phyloP scores from a whole-genome alignment of 2,113 vertebrate species.

The Puma concolor region DNA sequence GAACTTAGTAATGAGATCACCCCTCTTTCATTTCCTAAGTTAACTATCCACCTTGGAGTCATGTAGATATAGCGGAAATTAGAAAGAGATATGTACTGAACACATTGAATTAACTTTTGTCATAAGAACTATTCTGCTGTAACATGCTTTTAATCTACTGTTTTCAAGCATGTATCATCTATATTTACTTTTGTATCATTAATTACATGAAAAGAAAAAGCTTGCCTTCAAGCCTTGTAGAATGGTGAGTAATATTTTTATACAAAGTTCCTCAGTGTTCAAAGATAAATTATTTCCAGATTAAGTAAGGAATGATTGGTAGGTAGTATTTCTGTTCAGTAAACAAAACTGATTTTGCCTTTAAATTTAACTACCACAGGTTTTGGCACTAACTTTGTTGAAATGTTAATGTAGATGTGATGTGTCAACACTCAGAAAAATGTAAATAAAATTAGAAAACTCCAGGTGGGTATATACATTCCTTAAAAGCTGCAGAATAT shows the following conservation, averaged over 20 bases:
- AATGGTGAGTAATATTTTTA: constrained; percentile 64
- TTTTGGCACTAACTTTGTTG: not conserved
- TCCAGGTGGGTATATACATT: not conserved
- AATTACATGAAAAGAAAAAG: constrained; percentile 54
- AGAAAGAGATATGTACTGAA: not conserved
- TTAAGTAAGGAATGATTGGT: constrained; percentile 66
- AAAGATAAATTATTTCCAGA: constrained; percentile 61
- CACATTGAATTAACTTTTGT: not conserved
- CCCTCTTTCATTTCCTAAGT: not conserved
- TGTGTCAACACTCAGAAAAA: not conserved
- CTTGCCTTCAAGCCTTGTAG: constrained; percentile 25
- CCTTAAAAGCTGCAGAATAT: constrained; percentile 18
- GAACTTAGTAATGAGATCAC: not conserved
- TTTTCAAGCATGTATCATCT: constrained; percentile 64
- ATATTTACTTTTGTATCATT: constrained; percentile 67
- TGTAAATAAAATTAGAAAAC: not conserved
- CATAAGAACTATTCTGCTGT: constrained; percentile 13
- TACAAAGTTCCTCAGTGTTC: constrained; percentile 41
- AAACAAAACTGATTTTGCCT: constrained; percentile 66
- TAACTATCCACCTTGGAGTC: not conserved
- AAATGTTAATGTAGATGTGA: not conserved
- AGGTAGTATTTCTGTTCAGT: constrained; percentile 32
- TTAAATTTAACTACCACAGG: not conserved
- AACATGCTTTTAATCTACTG: constrained; percentile 56
- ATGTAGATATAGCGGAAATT: not conserved